Conservation (phyloP, 2,797 vertebrate genomes). For the Pelochelys cantorii region DNA sequence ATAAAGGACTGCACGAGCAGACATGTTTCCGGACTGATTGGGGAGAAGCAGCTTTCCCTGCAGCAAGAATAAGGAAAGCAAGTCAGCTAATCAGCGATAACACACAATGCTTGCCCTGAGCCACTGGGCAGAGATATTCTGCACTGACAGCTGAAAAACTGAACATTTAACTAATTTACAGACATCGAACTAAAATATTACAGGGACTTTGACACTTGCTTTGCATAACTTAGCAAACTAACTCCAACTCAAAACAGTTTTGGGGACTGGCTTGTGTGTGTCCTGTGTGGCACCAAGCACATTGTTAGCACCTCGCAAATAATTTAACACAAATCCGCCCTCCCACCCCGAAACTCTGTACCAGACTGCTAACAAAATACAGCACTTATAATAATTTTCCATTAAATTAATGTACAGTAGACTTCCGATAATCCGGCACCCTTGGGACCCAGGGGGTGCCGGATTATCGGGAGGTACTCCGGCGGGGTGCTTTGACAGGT, state of each 20-base stretch:
- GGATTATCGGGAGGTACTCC: no score
- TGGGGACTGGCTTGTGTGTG: not conserved
- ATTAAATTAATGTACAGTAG: not conserved
- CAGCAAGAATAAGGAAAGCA: constrained; percentile 34
- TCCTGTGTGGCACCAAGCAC: not conserved
- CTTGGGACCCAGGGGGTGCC: no score
- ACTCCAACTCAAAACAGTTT: constrained; percentile 12
- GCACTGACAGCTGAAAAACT: not conserved
- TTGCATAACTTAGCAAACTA: not conserved
- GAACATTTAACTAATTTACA: not conserved
- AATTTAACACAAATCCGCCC: not conserved
- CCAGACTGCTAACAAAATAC: not conserved
- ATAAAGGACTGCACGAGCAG: constrained; percentile 90
- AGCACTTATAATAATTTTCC: not conserved
- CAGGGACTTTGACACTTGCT: not conserved
- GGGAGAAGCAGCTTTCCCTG: constrained; percentile 90
- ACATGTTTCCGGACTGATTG: constrained; percentile 88
- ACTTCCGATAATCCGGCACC: no score
- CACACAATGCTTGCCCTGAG: not conserved
- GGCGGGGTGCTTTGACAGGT: no score
- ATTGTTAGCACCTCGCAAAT: not conserved
- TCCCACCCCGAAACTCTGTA: not conserved
- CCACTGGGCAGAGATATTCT: not conserved
- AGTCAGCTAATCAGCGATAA: not conserved
- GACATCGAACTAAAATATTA: not conserved